Base-by-base conservation (phyloP, 1,140 invertebrate species). In the Camponotus floridanus region DNA sequence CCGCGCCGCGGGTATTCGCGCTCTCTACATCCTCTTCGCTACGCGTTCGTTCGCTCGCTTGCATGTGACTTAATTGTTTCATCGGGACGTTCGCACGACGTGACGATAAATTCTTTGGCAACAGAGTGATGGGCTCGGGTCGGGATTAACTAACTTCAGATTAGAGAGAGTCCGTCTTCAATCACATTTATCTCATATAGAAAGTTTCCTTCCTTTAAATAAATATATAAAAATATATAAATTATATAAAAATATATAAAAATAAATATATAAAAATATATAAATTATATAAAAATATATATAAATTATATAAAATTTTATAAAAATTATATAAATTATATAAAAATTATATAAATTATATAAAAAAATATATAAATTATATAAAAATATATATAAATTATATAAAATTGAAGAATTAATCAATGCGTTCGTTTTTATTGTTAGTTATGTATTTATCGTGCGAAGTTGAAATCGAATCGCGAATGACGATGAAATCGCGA, bases 21-120 rank as follows among this genome's bases (percentile, higher is more conserved):
- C 39, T 39, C 79, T 59, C n/a, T 3, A 68, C 68, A 36, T 81
- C 79, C 61, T 73, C 26, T 21, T 73, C 68, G 68, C 79, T 81
- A 21, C 42, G 6, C 62, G 76, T 45, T 79, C 33, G 67, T 9
- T 71, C 51, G 45, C 65, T 73, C 39, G 51, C 67, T 59, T 8
- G 15, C n/a, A 13, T 39, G 55, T 83, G 67, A 83, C 68, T 83
- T 83, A 83, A 83, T 83, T 73, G 68, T 83, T 83, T 83, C 68
- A 83, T 83, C 79, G 55, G 33, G 79, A 42, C 42, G 55, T 70
- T 73, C 55, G 55, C 79, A 36, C 18, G 55, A 36, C 26, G 67
- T 57, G 79, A 83, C 55, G 68, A 73, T 45, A 45, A 64, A 68
- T 68, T 80, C 45, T 70, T 55, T 51, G 33, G 13, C 67, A 51